Percentiles rank a stretch among this genome's conserved stretches.
These are phyloP conservation scores for Sebastiscus tertius DNA, from an alignment of 2,797 vertebrate species.

Conservation along the genomic window DNA sequence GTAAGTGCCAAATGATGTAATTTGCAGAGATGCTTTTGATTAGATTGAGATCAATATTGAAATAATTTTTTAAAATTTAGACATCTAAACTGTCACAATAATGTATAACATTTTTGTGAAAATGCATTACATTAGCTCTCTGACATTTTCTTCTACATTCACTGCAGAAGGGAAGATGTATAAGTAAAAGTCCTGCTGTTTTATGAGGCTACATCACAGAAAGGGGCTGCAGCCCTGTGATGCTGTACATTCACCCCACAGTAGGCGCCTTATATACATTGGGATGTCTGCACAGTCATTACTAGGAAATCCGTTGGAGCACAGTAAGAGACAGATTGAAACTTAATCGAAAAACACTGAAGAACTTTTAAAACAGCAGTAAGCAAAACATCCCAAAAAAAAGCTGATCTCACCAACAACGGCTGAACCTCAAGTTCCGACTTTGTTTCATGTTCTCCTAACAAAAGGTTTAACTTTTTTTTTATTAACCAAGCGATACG, in stretches of 20 bases:
- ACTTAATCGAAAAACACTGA: constrained; percentile 4
- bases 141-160: background rate
- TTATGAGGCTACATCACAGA: background rate
- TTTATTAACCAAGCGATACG: background rate
- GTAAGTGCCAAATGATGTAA: background rate
- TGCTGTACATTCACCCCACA: background rate
- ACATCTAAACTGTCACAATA: background rate
- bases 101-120: background rate
- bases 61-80: background rate
- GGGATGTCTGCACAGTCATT: background rate
- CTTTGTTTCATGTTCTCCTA: background rate
- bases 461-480: background rate
- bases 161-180: background rate
- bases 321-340: constrained; percentile 4
- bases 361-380: constrained; percentile 6
- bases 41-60: background rate
- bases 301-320: background rate
- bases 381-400: background rate
- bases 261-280: background rate
- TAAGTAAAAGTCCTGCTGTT: background rate
- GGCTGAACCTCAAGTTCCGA: background rate
- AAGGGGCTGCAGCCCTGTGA: background rate
- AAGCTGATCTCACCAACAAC: background rate
- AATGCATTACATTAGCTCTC: background rate
- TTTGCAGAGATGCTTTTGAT: background rate